Conservation (phyloP, 2,797 vertebrate genomes). For the Platalea minor region DNA sequence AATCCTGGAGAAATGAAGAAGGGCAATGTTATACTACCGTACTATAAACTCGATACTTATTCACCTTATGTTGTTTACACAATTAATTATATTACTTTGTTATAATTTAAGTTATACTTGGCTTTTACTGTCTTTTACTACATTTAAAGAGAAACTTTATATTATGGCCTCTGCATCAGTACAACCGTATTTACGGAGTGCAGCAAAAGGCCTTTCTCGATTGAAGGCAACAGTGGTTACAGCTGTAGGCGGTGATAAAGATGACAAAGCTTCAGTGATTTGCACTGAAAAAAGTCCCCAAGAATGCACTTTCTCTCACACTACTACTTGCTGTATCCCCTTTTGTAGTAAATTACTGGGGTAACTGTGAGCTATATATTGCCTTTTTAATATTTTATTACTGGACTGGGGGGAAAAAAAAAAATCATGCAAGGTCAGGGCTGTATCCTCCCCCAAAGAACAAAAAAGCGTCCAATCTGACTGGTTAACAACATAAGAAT, state of each 20-base stretch:
- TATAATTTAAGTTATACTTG: not conserved
- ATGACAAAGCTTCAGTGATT: not conserved
- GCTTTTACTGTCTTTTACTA: not conserved
- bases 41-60: not conserved
- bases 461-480: not conserved
- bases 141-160: not conserved
- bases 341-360: not conserved
- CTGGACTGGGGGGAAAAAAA: too few species aligned
- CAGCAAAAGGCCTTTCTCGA: not conserved
- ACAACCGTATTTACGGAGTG: not conserved
- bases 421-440: not conserved
- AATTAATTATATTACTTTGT: not conserved
- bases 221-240: not conserved
- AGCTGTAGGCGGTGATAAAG: not conserved
- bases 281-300: not conserved
- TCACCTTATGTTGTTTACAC: not conserved
- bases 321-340: not conserved
- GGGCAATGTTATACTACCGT: not conserved
- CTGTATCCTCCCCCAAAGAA: not conserved
- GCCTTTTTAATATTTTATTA: not conserved
- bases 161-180: not conserved
- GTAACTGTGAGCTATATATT: not conserved
- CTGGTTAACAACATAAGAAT: not conserved
- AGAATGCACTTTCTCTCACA: not conserved
- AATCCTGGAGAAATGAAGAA: not conserved